Evolutionary conservation across 2,888 invertebrate genomes (phyloP).

Genomic region (Troides aeacus): DNA sequence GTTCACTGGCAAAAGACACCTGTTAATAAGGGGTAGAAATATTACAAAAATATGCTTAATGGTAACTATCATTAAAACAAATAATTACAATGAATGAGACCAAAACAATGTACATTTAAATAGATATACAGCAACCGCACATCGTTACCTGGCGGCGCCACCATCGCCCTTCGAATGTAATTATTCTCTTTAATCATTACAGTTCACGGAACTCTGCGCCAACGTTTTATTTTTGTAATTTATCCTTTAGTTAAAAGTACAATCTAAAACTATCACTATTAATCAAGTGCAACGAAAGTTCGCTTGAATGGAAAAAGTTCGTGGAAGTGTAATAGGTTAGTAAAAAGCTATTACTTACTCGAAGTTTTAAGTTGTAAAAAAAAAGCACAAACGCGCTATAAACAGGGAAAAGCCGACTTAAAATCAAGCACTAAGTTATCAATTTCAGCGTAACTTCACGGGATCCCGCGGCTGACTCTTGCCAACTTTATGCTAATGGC

Average conservation of each 20-base stretch:
- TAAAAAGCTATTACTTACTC: conserved; percentile 29
- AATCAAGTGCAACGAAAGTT: conserved; percentile 25
- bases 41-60: too few species aligned
- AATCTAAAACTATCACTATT: conserved; percentile 27
- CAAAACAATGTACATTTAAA: too few species aligned
- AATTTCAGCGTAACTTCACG: conserved; percentile 66
- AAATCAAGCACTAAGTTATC: conserved; percentile 65
- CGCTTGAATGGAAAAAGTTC: conserved; percentile 25
- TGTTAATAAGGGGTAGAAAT: too few species aligned
- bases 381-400: conserved; percentile 45
- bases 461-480: conserved; percentile 55
- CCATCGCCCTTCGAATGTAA: too few species aligned
- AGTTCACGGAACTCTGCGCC: neutral
- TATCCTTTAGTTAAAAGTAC: conserved; percentile 2
- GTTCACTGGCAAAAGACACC: too few species aligned
- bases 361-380: conserved; percentile 31
- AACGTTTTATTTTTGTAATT: neutral
- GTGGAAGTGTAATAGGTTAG: conserved; percentile 22
- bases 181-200: too few species aligned
- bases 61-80: too few species aligned
- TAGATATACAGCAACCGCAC: too few species aligned
- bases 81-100: too few species aligned
- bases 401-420: conserved; percentile 58
- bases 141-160: too few species aligned
- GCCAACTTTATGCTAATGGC: conserved; percentile 72